A percentile compares a stretch with the other conserved stretches of the same genome.
phyloP scores from a whole-genome alignment of 2,888 invertebrate genomes.

The Sussaba pulchella region DNA sequence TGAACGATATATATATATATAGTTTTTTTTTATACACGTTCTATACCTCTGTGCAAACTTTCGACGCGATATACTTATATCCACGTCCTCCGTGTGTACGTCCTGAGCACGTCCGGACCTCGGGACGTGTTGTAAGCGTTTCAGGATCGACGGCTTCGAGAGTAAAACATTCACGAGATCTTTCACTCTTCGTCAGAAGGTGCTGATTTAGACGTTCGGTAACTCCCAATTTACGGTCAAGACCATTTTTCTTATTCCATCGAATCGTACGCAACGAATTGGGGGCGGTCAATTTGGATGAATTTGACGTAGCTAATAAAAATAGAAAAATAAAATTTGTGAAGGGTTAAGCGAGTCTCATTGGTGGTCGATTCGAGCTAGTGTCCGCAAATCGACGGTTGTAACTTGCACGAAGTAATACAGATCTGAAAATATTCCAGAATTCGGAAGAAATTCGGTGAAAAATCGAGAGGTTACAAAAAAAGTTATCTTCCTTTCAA shows the following conservation, averaged over 20 bases:
- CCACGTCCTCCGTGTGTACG: conserved; percentile 2
- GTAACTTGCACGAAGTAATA: conserved; percentile 21
- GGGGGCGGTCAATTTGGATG: conserved; percentile 37
- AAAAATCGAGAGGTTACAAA: no score
- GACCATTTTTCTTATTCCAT: conserved; percentile 31
- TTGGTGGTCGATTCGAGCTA: not conserved
- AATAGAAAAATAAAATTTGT: no score
- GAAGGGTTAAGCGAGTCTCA: conserved; percentile 20
- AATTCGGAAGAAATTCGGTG: no score
- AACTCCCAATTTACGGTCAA: conserved; percentile 30
- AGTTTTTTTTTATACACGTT: no score
- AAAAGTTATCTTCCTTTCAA: no score
- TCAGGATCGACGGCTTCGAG: conserved; percentile 10
- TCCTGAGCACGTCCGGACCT: conserved; percentile 16
- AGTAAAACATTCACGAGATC: conserved; percentile 48
- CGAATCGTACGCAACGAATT: conserved; percentile 9
- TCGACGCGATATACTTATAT: conserved; percentile 25
- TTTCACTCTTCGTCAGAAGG: conserved; percentile 46
- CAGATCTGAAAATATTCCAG: no score
- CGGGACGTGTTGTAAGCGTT: conserved; percentile 38
- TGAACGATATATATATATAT: no score
- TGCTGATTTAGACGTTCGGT: conserved; percentile 21
- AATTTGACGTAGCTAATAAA: conserved; percentile 39
- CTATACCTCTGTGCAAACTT: no score
- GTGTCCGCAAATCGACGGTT: conserved; percentile 7